Conservation (phyloP, 2,797 vertebrate genomes). For the Hoplostethus atlanticus region DNA sequence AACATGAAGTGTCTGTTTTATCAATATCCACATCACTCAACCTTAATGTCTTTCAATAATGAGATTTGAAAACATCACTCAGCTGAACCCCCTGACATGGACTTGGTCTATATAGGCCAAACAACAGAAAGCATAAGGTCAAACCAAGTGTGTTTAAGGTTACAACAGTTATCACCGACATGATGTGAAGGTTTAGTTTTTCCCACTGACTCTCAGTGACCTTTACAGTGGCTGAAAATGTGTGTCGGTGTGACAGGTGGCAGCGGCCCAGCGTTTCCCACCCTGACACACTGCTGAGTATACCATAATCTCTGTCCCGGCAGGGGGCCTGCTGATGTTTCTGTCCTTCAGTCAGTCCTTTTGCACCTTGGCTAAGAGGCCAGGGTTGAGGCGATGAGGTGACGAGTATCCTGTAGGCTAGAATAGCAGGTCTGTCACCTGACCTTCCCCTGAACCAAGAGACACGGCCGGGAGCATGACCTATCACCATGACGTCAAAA, state of each 20-base stretch:
- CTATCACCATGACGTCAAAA: slow-evolving; percentile 12
- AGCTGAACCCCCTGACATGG: too few relatives aligned
- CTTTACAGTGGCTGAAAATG: slow-evolving; percentile 5
- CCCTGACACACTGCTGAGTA: background rate
- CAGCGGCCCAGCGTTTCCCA: slow-evolving; percentile 2
- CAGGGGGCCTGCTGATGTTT: slow-evolving; percentile 1
- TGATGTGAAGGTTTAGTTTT: slow-evolving; percentile 23
- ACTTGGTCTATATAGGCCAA: background rate
- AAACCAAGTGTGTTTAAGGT: background rate
- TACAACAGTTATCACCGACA: background rate
- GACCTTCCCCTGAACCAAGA: slow-evolving; percentile 19
- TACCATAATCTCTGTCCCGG: background rate
- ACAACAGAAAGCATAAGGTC: background rate
- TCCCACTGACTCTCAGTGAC: slow-evolving; percentile 11
- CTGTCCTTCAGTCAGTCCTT: slow-evolving; percentile 28
- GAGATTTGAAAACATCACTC: too few relatives aligned
- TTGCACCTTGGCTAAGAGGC: slow-evolving; percentile 54
- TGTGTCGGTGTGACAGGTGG: background rate
- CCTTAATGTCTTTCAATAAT: too few relatives aligned
- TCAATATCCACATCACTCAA: too few relatives aligned
- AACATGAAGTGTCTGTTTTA: too few relatives aligned
- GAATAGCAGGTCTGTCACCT: background rate
- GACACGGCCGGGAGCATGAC: background rate
- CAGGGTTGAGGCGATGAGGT: slow-evolving; percentile 22
- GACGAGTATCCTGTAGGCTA: slow-evolving; percentile 6